Evolutionary conservation across 2,797 vertebrate genomes (phyloP).

Genomic region (Sebastiscus albofasciatus): DNA sequence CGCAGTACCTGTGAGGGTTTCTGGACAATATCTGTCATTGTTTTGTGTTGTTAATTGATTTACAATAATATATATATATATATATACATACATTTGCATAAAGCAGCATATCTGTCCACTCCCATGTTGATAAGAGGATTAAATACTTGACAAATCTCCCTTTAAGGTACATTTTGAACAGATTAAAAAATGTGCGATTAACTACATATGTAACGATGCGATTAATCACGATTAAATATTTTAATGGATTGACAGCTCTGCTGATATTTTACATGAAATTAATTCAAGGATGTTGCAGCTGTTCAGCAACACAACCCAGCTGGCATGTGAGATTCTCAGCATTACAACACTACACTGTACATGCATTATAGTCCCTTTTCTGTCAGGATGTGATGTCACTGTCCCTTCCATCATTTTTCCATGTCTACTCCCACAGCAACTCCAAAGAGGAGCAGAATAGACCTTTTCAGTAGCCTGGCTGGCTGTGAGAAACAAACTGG

Average conservation of each 20-base stretch:
- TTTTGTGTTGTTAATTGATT: no score
- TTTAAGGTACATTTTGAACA: no score
- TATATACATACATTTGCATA: no score
- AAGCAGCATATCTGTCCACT: no score
- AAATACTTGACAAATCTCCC: no score
- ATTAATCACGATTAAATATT: no score
- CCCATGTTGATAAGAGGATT: no score
- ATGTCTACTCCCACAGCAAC: neutral
- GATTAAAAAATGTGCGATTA: no score
- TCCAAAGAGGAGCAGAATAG: neutral
- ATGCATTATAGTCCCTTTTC: neutral
- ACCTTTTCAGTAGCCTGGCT: constrained; percentile 11
- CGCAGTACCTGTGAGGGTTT: no score
- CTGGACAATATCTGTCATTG: no score
- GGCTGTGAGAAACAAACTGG: neutral
- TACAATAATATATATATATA: rapidly evolving
- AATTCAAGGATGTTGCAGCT: neutral
- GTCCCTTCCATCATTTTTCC: neutral
- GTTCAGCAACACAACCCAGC: neutral
- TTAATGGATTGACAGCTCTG: no score
- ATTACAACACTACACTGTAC: neutral
- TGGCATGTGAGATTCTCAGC: neutral
- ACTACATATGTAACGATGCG: no score
- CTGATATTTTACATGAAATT: neutral
- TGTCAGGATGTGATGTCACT: constrained; percentile 22